Evolutionary conservation across 2,888 invertebrate genomes (phyloP).

Genomic region (Drosophila paranaensis): DNA sequence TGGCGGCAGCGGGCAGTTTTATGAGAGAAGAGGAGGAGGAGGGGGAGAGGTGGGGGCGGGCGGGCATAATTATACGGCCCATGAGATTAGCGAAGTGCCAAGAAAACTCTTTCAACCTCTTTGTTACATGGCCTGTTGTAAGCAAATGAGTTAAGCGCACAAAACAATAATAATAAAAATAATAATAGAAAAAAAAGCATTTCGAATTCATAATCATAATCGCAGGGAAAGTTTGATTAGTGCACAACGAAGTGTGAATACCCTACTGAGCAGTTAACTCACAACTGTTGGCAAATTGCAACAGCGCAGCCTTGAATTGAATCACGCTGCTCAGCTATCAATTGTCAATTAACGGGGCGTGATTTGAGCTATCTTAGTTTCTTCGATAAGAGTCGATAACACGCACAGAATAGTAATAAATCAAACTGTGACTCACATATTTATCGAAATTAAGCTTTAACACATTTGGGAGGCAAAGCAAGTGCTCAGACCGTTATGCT

Average conservation of each 20-base stretch:
- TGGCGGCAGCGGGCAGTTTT: background rate
- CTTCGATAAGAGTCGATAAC: slow-evolving; percentile 4
- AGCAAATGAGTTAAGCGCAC: slow-evolving; percentile 59
- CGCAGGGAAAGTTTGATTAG: slow-evolving; percentile 35
- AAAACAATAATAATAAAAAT: slow-evolving; percentile 8
- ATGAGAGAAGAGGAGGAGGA: background rate
- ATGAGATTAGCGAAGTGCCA: slow-evolving; percentile 67
- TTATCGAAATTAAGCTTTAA: background rate
- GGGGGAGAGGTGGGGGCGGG: too few relatives aligned
- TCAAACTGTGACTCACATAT: slow-evolving; percentile 25
- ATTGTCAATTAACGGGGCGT: background rate
- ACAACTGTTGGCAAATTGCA: background rate
- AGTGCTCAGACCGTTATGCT: background rate
- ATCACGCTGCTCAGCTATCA: background rate
- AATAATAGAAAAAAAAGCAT: slow-evolving; percentile 16
- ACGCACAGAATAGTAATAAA: background rate
- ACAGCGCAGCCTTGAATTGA: too few relatives aligned
- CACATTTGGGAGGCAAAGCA: background rate
- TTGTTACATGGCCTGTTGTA: slow-evolving; percentile 61
- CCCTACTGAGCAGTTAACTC: slow-evolving; percentile 17
- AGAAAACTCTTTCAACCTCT: slow-evolving; percentile 59
- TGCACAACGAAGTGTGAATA: slow-evolving; percentile 30
- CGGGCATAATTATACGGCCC: slow-evolving; percentile 68
- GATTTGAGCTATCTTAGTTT: background rate
- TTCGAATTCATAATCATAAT: slow-evolving; percentile 21